Base-by-base conservation (phyloP, 2,797 vertebrate genomes). In the Pterois miles region DNA sequence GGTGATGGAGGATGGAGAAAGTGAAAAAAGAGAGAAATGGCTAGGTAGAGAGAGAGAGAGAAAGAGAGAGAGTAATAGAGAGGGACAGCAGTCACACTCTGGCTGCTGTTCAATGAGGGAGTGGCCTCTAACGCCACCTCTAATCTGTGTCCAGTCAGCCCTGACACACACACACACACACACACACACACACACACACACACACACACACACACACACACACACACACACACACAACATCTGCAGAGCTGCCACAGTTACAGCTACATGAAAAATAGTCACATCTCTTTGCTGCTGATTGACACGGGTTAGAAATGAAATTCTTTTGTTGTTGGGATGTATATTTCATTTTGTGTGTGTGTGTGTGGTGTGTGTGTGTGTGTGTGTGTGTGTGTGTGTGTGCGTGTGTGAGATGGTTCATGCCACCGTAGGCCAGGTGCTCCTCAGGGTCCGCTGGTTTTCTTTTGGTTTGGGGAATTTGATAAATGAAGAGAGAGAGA, bases 61-160 rank as follows among this genome's bases (percentile, higher is more conserved):
- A 92, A 84, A 90, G 81, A 92, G 89, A 92, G 82, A 87, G 83
- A 89, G 91, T 89, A 88, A 92, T 85, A 90, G 81, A 92, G 89
- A 92, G 74, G 70, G 90, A 89, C 85, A 91, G 87, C 89, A 86
- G 94, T 93, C 93, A 91, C 89, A 94, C 89, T 92, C 88, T 87
- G 87, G 88, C 88, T 92, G 92, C 91, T 94, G 94, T 89, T 94
- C 91, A 93, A 92, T 93, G 92, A 94, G 89, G 90, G 92, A 88
- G 89, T 77, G 77, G 90, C 83, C 86, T 81, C 85, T 76, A 88
- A 90, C 84, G 91, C 89, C 89, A 92, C 85, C 92, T 91, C 88
- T 93, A 91, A 94, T 92, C 91, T 90, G 88, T 92, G 92, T 93
- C 92, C 91, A 95, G 78, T 91, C 91, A 92, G 90, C 84, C 93